phyloP scores from a whole-genome alignment of 2,888 invertebrate genomes.

The Andricus quercusramuli region DNA sequence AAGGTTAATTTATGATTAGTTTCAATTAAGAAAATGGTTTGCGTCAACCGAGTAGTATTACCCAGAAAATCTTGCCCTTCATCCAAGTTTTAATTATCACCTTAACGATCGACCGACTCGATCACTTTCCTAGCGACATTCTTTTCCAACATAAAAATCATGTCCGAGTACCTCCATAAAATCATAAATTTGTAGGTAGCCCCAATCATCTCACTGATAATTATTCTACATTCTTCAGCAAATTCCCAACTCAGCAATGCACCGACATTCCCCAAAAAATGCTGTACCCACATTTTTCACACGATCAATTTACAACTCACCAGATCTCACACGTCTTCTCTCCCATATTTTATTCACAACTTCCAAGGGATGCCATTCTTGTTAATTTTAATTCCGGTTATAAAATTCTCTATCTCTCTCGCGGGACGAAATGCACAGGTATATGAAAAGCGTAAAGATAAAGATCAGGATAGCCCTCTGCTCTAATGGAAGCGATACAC shows the following conservation, averaged over 20 bases:
- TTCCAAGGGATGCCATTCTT: constrained; percentile 16
- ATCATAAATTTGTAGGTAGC: constrained; percentile 5
- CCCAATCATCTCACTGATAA: neutral
- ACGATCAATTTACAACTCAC: constrained; percentile 8
- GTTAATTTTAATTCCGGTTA: constrained; percentile 45
- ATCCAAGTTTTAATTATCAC: neutral
- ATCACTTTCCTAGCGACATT: neutral
- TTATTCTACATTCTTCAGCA: neutral
- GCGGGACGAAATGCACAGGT: constrained; percentile 43
- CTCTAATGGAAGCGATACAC: constrained; percentile 56
- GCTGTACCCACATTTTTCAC: neutral
- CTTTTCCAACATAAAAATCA: neutral
- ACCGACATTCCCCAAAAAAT: neutral
- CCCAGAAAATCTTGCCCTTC: neutral
- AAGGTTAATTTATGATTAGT: neutral
- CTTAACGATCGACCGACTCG: neutral
- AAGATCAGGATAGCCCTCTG: constrained; percentile 51
- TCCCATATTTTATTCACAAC: neutral
- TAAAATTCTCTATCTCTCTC: constrained; percentile 39
- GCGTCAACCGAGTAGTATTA: neutral
- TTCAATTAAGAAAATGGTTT: neutral
- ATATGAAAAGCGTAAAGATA: constrained; percentile 61
- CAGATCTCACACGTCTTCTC: constrained; percentile 14
- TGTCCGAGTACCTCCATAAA: neutral
- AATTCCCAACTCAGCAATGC: neutral